Percentiles rank a stretch among this genome's conserved stretches.
These are phyloP conservation scores for Carposina sasakii DNA, from an alignment of 1,140 invertebrate species.

Conservation along the genomic window DNA sequence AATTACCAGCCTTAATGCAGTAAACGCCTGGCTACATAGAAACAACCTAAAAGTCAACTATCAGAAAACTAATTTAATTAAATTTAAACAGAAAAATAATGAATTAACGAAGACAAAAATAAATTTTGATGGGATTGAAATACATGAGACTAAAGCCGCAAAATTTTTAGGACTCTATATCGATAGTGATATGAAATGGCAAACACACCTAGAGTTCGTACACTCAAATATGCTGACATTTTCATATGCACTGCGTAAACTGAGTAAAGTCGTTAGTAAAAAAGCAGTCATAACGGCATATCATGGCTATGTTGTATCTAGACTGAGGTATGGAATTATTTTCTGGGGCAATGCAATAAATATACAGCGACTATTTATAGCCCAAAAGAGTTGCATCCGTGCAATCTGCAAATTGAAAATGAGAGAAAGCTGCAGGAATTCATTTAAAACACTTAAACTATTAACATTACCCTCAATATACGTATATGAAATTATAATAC, in stretches of 20 bases:
- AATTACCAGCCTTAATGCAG: background rate
- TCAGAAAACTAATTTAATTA: conserved; percentile 5
- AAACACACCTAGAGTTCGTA: background rate
- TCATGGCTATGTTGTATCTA: background rate
- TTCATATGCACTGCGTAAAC: background rate
- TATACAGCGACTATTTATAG: background rate
- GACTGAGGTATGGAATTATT: background rate
- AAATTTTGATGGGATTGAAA: background rate
- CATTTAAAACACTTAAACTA: background rate
- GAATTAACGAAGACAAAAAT: background rate
- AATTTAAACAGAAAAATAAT: conserved; percentile 1
- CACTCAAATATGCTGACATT: background rate
- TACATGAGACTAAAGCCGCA: too few relatives aligned
- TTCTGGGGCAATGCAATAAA: conserved; percentile 1
- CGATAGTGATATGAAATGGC: background rate
- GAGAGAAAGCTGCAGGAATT: background rate
- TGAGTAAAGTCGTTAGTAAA: background rate
- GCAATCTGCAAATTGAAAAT: background rate
- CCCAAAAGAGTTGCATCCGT: background rate
- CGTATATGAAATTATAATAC: too few relatives aligned
- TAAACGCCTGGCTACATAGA: background rate
- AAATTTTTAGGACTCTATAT: background rate
- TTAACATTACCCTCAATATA: background rate
- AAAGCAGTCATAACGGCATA: background rate
- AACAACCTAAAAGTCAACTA: conserved; percentile 4